A percentile compares a stretch with the other conserved stretches of the same genome.
Evolutionary conservation across 2,797 vertebrate species (phyloP).

Genomic region (Erpetoichthys calabaricus): DNA sequence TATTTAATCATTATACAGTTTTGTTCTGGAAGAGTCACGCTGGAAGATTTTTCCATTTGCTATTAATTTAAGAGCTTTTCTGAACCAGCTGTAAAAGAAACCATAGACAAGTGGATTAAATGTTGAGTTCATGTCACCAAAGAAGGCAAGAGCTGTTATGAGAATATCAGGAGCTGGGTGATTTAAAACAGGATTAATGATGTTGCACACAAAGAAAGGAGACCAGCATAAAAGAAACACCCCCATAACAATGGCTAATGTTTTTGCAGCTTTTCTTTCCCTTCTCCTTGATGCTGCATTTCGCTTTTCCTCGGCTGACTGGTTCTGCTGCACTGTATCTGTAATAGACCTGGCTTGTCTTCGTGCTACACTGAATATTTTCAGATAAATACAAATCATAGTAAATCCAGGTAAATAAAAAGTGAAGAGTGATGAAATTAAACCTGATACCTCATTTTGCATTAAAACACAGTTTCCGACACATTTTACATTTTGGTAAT

Average conservation of each 20-base stretch:
- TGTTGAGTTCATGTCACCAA: conserved; percentile 10
- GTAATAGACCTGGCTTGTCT: conserved; percentile 10
- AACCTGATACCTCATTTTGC: conserved; percentile 1
- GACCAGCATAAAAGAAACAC: conserved; percentile 10
- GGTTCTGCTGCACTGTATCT: conserved; percentile 2
- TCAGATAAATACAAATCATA: conserved; percentile 11
- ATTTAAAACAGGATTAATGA: conserved; percentile 5
- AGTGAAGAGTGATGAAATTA: conserved; percentile 4
- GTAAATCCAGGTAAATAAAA: conserved; percentile 8
- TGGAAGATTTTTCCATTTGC: conserved; percentile 16
- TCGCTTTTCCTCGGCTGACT: background rate
- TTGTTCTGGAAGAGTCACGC: background rate
- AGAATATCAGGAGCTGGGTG: background rate
- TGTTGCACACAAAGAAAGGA: conserved; percentile 7
- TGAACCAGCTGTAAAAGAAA: conserved; percentile 11
- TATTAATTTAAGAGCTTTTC: conserved; percentile 21
- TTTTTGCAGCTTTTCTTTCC: conserved; percentile 11
- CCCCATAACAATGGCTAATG: conserved; percentile 9
- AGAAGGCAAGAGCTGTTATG: conserved; percentile 5
- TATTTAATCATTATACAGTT: too few relatives aligned
- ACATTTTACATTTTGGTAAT: background rate
- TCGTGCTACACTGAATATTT: conserved; percentile 7
- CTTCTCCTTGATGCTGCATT: background rate
- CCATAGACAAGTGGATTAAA: conserved; percentile 10
- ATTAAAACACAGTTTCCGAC: conserved; percentile 4